These are phyloP conservation scores for Hyles euphorbiae DNA, from an alignment of 1,140 invertebrate species.

Conservation along the genomic window DNA sequence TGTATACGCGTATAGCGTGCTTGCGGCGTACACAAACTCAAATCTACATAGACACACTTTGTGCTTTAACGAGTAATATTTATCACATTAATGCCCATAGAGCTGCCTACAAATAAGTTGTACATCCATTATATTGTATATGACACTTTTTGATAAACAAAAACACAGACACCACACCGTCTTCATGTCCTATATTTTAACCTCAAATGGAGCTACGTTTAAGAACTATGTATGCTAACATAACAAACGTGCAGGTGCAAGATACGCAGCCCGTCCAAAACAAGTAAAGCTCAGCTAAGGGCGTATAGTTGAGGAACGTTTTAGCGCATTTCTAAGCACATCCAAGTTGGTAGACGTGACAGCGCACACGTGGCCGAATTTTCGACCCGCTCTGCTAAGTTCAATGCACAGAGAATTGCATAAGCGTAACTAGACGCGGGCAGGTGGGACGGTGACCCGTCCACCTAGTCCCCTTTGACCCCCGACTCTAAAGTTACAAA, in stretches of 20 bases:
- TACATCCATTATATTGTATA: too few relatives aligned
- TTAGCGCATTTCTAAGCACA: constrained; percentile 26
- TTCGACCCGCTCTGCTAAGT: constrained; percentile 26
- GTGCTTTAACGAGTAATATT: too few relatives aligned
- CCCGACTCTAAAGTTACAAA: too few relatives aligned
- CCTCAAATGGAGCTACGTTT: not conserved
- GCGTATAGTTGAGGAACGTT: constrained; percentile 20
- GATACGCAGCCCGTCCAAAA: not conserved
- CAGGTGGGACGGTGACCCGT: constrained; percentile 1
- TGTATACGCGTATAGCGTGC: too few relatives aligned
- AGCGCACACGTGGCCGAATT: constrained; percentile 30
- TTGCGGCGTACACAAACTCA: too few relatives aligned
- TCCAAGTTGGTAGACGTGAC: constrained; percentile 30
- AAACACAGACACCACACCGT: not conserved
- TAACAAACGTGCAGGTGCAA: not conserved
- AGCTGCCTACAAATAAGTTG: too few relatives aligned
- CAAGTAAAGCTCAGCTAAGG: not conserved
- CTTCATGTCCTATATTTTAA: too few relatives aligned
- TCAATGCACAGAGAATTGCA: constrained; percentile 14
- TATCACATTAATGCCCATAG: too few relatives aligned
- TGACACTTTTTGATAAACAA: not conserved
- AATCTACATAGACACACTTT: too few relatives aligned
- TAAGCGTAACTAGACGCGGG: constrained; percentile 8
- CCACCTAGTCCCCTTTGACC: too few relatives aligned
- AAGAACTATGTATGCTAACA: not conserved